Evolutionary conservation across 2,888 invertebrate genomes (phyloP).

Genomic region (Phanerotoma sp.): DNA sequence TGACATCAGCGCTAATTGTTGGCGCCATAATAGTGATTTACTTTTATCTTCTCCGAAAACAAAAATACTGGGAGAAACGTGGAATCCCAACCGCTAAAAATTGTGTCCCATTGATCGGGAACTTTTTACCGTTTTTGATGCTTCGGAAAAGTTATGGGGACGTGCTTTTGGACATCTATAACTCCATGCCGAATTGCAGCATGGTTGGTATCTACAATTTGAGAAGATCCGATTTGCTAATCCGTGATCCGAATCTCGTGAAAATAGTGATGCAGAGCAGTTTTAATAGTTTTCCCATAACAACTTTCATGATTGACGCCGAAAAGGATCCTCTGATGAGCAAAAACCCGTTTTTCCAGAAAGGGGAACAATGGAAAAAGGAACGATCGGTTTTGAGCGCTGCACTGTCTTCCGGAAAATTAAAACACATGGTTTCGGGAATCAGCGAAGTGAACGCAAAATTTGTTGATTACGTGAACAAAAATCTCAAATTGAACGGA

Average conservation of each 20-base stretch:
- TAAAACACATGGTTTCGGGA: slow-evolving; percentile 33
- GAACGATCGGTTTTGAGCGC: slow-evolving; percentile 23
- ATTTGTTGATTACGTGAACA: slow-evolving; percentile 28
- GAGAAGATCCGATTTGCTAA: neutral
- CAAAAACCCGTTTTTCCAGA: slow-evolving; percentile 44
- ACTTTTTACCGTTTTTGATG: slow-evolving; percentile 22
- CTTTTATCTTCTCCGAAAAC: neutral
- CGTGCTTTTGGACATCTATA: slow-evolving; percentile 6
- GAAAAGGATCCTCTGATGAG: slow-evolving; percentile 37
- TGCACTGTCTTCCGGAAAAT: slow-evolving; percentile 22
- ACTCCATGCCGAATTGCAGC: neutral
- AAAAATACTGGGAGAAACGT: slow-evolving; percentile 33
- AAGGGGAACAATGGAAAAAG: slow-evolving; percentile 41
- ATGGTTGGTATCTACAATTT: slow-evolving; percentile 6
- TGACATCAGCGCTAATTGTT: neutral
- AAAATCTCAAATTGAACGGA: neutral
- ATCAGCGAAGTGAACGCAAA: slow-evolving; percentile 36
- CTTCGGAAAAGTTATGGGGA: slow-evolving; percentile 7
- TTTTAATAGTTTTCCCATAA: slow-evolving; percentile 42
- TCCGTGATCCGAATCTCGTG: slow-evolving; percentile 38
- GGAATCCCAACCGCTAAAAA: slow-evolving; percentile 31
- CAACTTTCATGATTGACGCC: slow-evolving; percentile 25
- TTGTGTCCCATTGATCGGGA: slow-evolving; percentile 35
- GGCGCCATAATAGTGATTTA: neutral
- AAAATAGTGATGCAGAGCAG: slow-evolving; percentile 39